Conservation (phyloP, 2,113 vertebrate species). For the Phalacrocorax brasilianus region DNA sequence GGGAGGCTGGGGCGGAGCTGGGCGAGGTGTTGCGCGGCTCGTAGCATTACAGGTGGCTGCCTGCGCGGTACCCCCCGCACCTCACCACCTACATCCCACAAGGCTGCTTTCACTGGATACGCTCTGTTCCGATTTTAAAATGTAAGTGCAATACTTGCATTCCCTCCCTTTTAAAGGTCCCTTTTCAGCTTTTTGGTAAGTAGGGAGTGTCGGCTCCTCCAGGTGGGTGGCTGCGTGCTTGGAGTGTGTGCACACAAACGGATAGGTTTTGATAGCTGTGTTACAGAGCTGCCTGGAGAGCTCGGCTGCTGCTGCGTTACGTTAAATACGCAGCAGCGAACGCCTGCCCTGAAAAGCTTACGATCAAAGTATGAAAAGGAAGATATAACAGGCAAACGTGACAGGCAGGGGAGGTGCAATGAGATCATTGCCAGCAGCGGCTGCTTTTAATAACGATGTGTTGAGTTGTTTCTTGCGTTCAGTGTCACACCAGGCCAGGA, state of each 20-base stretch:
- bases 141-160: not conserved
- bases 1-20: fast-evolving
- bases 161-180: not conserved
- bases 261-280: not conserved
- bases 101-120: not conserved
- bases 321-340: fast-evolving
- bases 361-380: not conserved
- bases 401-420: not conserved
- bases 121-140: fast-evolving
- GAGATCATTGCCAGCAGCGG: not conserved
- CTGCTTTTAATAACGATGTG: not conserved
- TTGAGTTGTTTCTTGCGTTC: not conserved
- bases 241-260: fast-evolving
- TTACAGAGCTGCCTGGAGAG: not conserved
- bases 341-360: not conserved
- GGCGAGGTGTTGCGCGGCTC: not conserved
- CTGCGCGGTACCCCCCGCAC: not conserved
- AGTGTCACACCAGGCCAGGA: fast-evolving
- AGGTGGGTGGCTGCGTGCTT: not conserved
- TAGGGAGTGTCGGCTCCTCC: not conserved
- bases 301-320: not conserved
- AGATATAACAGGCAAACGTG: not conserved
- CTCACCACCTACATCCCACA: fast-evolving
- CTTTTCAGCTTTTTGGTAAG: not conserved
- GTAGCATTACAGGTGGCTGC: not conserved